Conservation (phyloP, 1,140 invertebrate genomes). For the Drosophila insularis region DNA sequence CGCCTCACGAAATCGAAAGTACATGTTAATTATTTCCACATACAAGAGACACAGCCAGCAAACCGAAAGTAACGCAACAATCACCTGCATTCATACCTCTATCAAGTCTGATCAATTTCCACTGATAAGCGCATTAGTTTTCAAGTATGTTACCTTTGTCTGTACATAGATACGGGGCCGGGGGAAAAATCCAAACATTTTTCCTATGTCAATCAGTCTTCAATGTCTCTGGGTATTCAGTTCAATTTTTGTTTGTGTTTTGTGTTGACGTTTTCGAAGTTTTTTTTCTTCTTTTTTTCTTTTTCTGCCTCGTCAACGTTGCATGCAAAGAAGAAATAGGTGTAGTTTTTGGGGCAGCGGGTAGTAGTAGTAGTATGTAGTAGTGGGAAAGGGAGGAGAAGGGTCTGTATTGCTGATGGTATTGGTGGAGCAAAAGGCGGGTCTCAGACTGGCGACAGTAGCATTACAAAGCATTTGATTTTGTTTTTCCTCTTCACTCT, state of each 20-base stretch:
- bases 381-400: neutral
- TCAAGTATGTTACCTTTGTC: slow-evolving; percentile 59
- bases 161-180: neutral
- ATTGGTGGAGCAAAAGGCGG: too few relatives aligned
- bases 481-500: slow-evolving; percentile 23
- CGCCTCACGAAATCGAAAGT: slow-evolving; percentile 70
- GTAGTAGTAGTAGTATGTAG: neutral
- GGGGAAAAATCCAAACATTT: slow-evolving; percentile 42
- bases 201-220: slow-evolving; percentile 61
- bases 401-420: too few relatives aligned
- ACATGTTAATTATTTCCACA: slow-evolving; percentile 79
- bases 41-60: slow-evolving; percentile 63
- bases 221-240: slow-evolving; percentile 29
- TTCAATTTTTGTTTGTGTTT: slow-evolving; percentile 31
- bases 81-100: slow-evolving; percentile 69
- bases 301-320: slow-evolving; percentile 62
- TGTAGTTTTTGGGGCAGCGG: slow-evolving; percentile 9
- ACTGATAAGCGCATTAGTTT: slow-evolving; percentile 72
- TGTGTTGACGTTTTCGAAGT: slow-evolving; percentile 62
- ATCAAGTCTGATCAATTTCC: slow-evolving; percentile 61
- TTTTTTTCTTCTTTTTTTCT: slow-evolving; percentile 13
- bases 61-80: slow-evolving; percentile 39
- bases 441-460: slow-evolving; percentile 59
- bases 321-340: slow-evolving; percentile 61
- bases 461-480: slow-evolving; percentile 71